Conservation (phyloP, 2,888 invertebrate species). For the Lasiommata megera region DNA sequence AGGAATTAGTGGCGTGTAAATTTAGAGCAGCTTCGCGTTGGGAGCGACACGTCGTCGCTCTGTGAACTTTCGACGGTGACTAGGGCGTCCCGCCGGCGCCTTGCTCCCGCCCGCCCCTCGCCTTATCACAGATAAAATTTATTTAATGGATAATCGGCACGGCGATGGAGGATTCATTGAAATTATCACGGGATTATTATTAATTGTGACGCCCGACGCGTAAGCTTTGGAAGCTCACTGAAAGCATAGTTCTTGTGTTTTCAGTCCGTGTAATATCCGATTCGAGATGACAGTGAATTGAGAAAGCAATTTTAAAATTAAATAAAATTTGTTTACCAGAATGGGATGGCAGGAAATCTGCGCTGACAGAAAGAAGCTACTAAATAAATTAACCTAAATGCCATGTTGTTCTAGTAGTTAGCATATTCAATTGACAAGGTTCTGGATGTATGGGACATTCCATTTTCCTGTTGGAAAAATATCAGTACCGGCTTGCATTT, state of each 20-base stretch:
- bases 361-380: too few species aligned
- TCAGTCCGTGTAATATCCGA: too few species aligned
- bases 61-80: slow-evolving; percentile 63
- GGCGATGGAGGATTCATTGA: slow-evolving; percentile 66
- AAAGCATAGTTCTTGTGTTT: neutral
- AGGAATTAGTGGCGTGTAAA: slow-evolving; percentile 63
- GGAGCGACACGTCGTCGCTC: slow-evolving; percentile 55
- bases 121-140: slow-evolving; percentile 77
- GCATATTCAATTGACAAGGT: too few species aligned
- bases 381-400: too few species aligned
- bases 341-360: too few species aligned
- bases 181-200: slow-evolving; percentile 47
- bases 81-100: slow-evolving; percentile 72
- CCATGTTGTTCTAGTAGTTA: too few species aligned
- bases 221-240: neutral
- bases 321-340: too few species aligned
- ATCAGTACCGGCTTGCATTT: too few species aligned
- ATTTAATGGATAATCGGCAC: slow-evolving; percentile 75
- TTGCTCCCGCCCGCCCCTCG: slow-evolving; percentile 65
- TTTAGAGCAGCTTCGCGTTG: slow-evolving; percentile 55
- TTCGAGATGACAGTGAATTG: too few species aligned
- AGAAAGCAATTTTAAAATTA: too few species aligned
- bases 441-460: too few species aligned
- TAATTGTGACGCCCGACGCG: slow-evolving; percentile 21
- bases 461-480: too few species aligned